These are phyloP conservation scores for Oscheius sp. DNA, from an alignment of 2,888 invertebrate species.

Conservation along the genomic window DNA sequence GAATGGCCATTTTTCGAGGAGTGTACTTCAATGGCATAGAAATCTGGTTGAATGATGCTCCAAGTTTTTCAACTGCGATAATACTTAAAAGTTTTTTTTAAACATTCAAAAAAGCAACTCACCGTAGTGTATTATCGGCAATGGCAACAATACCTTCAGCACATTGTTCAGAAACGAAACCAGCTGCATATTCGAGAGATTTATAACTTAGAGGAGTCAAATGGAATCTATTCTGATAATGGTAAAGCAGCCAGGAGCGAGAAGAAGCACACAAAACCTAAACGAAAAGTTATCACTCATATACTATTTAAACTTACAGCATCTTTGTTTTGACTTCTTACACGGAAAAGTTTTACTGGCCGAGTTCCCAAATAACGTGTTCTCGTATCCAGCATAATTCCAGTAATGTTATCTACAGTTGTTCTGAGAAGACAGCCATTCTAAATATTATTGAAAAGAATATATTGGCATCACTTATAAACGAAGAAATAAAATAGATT, in stretches of 20 bases:
- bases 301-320: constrained; percentile 79
- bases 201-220: constrained; percentile 80
- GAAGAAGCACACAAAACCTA: constrained; percentile 92
- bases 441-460: constrained; percentile 74
- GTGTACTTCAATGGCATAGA: constrained; percentile 93
- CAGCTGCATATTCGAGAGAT: constrained; percentile 94
- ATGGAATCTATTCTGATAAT: constrained; percentile 87
- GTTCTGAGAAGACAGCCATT: constrained; percentile 94
- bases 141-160: constrained; percentile 99
- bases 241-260: constrained; percentile 96
- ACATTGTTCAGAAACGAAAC: constrained; percentile 94
- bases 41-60: constrained; percentile 95
- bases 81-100: constrained; percentile 77
- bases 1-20: constrained; percentile 85
- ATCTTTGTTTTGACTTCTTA: constrained; percentile 93
- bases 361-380: constrained; percentile 95
- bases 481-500: no score
- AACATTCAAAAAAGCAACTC: constrained; percentile 12
- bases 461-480: no score
- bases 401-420: constrained; percentile 92
- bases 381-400: constrained; percentile 94
- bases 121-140: constrained; percentile 91
- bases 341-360: constrained; percentile 94
- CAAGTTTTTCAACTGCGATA: constrained; percentile 95
- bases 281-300: background rate